phyloP scores from a whole-genome alignment of 1,140 invertebrate genomes.

The Proales similis region DNA sequence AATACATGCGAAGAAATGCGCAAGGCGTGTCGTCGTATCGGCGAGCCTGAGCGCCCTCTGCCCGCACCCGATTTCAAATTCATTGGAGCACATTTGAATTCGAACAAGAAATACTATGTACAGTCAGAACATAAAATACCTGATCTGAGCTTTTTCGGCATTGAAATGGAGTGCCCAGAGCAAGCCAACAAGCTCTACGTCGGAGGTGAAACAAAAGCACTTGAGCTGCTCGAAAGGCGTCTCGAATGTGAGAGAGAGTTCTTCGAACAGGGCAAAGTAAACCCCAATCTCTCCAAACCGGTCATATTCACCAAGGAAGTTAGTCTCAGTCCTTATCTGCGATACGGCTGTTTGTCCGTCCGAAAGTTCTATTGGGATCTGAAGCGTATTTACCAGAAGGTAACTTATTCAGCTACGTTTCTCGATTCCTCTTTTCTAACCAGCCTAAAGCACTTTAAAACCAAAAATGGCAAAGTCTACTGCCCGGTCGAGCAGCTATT shows the following conservation, averaged over 20 bases:
- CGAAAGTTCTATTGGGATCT: constrained; percentile 46
- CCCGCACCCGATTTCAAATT: constrained; percentile 54
- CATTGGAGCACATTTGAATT: neutral
- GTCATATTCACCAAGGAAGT: constrained; percentile 63
- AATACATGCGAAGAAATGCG: constrained; percentile 45
- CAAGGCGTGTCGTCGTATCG: constrained; percentile 55
- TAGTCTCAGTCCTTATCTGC: constrained; percentile 60
- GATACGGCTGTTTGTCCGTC: constrained; percentile 58
- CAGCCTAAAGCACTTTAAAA: no score
- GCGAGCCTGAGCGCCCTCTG: constrained; percentile 58
- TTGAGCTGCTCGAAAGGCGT: constrained; percentile 42
- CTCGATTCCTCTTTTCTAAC: no score
- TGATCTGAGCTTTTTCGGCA: constrained; percentile 38
- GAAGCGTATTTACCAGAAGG: constrained; percentile 41
- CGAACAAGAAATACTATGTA: neutral
- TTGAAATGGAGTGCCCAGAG: constrained; percentile 42
- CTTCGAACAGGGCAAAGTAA: constrained; percentile 55
- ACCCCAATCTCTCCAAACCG: constrained; percentile 64
- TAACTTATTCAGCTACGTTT: constrained; percentile 7
- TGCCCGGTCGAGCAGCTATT: constrained; percentile 34
- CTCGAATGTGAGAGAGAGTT: constrained; percentile 44
- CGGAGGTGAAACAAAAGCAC: constrained; percentile 46
- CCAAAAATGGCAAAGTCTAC: neutral
- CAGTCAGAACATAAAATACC: constrained; percentile 16
- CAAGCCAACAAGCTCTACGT: constrained; percentile 42